Evolutionary conservation across 2,797 vertebrate genomes (phyloP), one percentile per base, ranked within the genome.

Genomic region (Argya squamiceps): DNA sequence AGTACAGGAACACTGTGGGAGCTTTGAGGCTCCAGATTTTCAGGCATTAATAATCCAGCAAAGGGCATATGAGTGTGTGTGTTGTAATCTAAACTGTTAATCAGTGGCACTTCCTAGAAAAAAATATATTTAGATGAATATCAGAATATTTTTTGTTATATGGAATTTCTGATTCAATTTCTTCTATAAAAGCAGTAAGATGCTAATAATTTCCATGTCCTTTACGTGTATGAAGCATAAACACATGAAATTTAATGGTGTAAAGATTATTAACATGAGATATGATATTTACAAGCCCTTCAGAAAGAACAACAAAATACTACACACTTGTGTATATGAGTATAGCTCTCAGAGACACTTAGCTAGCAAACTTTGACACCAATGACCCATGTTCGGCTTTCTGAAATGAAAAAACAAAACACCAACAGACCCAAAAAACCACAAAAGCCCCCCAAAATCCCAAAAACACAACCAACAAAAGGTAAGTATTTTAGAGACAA

Each of bases 401-500:
- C 37, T 16, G 39, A 78, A 92, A 82, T 7, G 12, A 20, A 47
- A 87, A n/a, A 21, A 27, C 4, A 1, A 32, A 53, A 14, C 4
- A 64, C 12, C 8, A 11, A 27, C 4, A 34, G 13, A 36, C 34
- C 23, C 37, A 41, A 47, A 53, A 34, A 46, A 1, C 0, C 1
- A 0, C 5, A 10, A 30, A 50, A 6, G 3, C 0, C 3, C 0
- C 7, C 16, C 1, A 20, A 22, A 29, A 1, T 1, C 9, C 1
- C 2, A 2, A 4, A 4, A 63, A 15, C n/a, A 11, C 6, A 62
- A 30, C 2, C 3, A n/a, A 63, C 9, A 58, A 64, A 74, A 65
- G 4, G 1, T n/a, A 49, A 75, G 30, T 34, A 9, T 26, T 92
- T 84, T 23, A 74, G 16, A 52, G 10, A 70, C 5, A 76, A 22